These are phyloP conservation scores for Amazonetta brasiliensis DNA, from an alignment of 2,797 vertebrate genomes.

Conservation along the genomic window DNA sequence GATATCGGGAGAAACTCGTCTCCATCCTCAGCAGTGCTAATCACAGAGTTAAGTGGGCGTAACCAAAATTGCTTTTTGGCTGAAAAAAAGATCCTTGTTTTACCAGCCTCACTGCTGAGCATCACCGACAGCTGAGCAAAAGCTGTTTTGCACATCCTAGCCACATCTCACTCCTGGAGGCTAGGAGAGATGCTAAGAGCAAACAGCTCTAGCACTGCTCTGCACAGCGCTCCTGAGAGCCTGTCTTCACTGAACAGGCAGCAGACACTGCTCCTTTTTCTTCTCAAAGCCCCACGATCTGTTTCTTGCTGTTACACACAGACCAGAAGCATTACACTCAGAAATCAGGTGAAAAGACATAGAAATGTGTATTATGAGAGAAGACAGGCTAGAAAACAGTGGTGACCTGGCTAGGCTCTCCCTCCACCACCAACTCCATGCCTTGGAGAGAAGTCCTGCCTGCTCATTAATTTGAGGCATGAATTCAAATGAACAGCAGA, in stretches of 20 bases:
- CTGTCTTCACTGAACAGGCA: neutral
- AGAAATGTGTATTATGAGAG: neutral
- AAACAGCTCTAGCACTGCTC: neutral
- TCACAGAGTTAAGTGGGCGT: neutral
- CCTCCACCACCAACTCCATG: neutral
- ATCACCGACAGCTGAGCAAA: neutral
- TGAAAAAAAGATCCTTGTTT: neutral
- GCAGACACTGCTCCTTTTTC: neutral
- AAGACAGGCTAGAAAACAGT: neutral
- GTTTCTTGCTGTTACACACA: neutral
- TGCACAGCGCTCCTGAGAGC: neutral
- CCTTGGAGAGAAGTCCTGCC: neutral
- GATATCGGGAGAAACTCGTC: neutral
- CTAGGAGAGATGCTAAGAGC: neutral
- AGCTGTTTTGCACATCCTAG: neutral
- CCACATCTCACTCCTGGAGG: neutral
- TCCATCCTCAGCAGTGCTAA: neutral
- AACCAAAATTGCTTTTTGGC: neutral
- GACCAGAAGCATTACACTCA: neutral
- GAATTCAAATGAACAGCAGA: neutral
- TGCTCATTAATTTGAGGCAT: neutral
- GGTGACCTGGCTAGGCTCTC: neutral
- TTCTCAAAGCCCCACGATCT: neutral
- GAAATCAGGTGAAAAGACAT: neutral
- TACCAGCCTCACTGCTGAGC: neutral